Evolutionary conservation across 2,113 vertebrate species (phyloP).

Genomic region (Rostratula benghalensis): DNA sequence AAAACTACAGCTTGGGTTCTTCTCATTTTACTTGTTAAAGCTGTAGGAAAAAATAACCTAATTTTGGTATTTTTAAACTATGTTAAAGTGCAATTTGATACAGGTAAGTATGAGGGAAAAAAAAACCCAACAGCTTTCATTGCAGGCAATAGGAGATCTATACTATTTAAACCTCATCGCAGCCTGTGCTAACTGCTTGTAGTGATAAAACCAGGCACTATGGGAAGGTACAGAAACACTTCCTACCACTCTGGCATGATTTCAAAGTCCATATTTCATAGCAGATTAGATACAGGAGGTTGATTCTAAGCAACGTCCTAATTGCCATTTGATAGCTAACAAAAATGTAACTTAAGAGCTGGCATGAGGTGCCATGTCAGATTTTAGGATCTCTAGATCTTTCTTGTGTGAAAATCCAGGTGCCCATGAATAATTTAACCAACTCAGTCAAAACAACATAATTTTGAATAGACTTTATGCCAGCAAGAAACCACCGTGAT

Average conservation of each 20-base stretch:
- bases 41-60: neutral
- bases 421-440: neutral
- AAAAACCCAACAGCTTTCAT: neutral
- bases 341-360: neutral
- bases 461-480: neutral
- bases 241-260: constrained; percentile 1
- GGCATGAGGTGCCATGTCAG: neutral
- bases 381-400: neutral
- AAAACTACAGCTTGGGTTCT: neutral
- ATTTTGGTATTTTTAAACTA: neutral
- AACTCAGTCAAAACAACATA: neutral
- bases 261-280: constrained; percentile 23
- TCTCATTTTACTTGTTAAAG: neutral
- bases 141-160: neutral
- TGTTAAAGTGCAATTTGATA: neutral
- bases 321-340: neutral
- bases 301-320: constrained; percentile 23
- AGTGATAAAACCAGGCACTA: neutral
- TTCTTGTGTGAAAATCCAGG: neutral
- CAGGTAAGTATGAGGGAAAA: neutral
- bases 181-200: neutral
- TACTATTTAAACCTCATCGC: constrained; percentile 1
- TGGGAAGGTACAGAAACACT: constrained; percentile 12
- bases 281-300: neutral
- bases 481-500: neutral